phyloP scores from a whole-genome alignment of 2,888 invertebrate species.

The Ophion obscuratus region DNA sequence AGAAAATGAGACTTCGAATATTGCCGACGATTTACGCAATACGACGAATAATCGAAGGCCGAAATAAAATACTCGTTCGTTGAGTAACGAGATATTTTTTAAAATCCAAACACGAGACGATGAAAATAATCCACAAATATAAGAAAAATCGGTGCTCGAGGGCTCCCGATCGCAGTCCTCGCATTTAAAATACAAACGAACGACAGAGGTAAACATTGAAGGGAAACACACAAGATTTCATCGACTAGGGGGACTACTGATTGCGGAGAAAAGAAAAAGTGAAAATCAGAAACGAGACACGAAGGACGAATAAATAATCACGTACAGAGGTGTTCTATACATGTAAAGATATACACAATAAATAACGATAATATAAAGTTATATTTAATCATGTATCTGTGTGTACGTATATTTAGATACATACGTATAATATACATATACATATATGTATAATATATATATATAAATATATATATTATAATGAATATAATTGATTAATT shows the following conservation, averaged over 20 bases:
- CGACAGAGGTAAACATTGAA: not conserved
- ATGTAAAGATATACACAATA: conserved; percentile 76
- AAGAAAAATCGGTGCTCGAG: no score
- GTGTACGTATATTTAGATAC: conserved; percentile 65
- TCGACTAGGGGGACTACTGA: conserved; percentile 25
- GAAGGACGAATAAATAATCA: conserved; percentile 45
- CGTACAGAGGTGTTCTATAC: conserved; percentile 72
- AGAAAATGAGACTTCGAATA: conserved; percentile 21
- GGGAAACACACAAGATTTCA: not conserved
- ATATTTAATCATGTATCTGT: conserved; percentile 74
- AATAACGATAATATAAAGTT: conserved; percentile 78
- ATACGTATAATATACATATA: conserved; percentile 60
- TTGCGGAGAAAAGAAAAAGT: conserved; percentile 43
- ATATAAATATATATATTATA: conserved; percentile 63
- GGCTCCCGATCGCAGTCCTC: not conserved
- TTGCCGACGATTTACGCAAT: conserved; percentile 2
- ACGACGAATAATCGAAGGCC: conserved; percentile 8
- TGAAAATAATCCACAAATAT: not conserved
- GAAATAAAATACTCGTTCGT: not conserved
- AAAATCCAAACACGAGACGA: conserved; percentile 11
- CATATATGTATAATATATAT: conserved; percentile 59
- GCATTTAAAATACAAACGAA: conserved; percentile 15
- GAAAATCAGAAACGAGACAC: conserved; percentile 23
- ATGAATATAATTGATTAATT: conserved; percentile 65
- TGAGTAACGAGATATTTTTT: not conserved